Evolutionary conservation across 2,888 invertebrate genomes (phyloP), one percentile per base, ranked within the genome.

Genomic region (Limnephilus lunatus): DNA sequence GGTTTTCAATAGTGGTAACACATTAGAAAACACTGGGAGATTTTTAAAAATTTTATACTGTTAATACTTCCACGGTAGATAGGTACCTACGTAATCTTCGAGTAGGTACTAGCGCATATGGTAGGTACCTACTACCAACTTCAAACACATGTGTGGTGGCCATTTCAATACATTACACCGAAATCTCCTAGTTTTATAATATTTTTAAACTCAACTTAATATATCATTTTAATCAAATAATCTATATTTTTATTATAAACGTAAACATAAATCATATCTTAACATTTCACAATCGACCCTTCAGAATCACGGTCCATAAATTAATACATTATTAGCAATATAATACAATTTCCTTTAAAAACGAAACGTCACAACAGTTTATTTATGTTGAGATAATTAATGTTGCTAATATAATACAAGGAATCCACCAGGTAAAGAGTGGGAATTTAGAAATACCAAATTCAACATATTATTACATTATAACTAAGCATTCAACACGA

Each of bases 401-500:
- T 39, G 9, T 44, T 80, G 35, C 35, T 31, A 30, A 87, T 68
- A 68, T 31, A 32, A 80, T 88, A 53, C 88, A 88, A 80, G 68
- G 35, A 25, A 88, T 15, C 68, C 68, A 86, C 35, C 83, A 25
- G 35, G 35, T 83, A 86, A 11, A 53, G 86, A 39, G 68, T 25
- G 53, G 53, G 19, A 19, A 68, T 68, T 68, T 68, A 25, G 68
- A 25, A 68, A 68, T 68, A 68, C n/a, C 68, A 86, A 80, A 88
- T 68, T 68, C 32, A 53, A 25, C n/a, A 31, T 68, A 11, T 68
- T 25, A 9, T 68, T 25, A 32, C 68, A 88, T 88, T 80, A 88
- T 88, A 88, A 88, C 68, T 86, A 68, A 88, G n/a, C 89, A 91
- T 90, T 90, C 92, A 93, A 92, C 91, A 92, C 90, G 83, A 91